A percentile compares a stretch with the other conserved stretches of the same genome.
Evolutionary conservation across 1,140 invertebrate genomes (phyloP).

Genomic region (Drosophila kohkoa): DNA sequence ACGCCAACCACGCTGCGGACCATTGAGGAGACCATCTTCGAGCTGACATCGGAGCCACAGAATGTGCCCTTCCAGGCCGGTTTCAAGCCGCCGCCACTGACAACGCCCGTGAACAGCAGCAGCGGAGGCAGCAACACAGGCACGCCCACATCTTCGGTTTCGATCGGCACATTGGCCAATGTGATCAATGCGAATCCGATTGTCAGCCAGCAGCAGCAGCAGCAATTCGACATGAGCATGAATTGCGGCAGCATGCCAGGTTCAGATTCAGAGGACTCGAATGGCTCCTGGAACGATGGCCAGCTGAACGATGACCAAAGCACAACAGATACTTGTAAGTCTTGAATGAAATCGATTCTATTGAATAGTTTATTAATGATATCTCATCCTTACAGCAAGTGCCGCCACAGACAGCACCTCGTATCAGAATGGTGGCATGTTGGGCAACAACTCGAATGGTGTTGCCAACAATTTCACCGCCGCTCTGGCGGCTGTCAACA

Average conservation of each 20-base stretch:
- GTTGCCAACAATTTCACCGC: slow-evolving; percentile 67
- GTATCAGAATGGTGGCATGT: slow-evolving; percentile 81
- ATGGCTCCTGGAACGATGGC: slow-evolving; percentile 69
- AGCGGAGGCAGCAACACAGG: slow-evolving; percentile 29
- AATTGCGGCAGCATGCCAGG: slow-evolving; percentile 38
- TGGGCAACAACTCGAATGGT: slow-evolving; percentile 72
- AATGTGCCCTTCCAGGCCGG: slow-evolving; percentile 93
- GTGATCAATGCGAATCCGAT: slow-evolving; percentile 36
- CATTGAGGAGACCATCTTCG: slow-evolving; percentile 93
- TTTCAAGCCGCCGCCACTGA: slow-evolving; percentile 91
- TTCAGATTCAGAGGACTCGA: slow-evolving; percentile 73
- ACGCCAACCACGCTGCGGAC: slow-evolving; percentile 96
- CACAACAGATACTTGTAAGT: slow-evolving; percentile 84
- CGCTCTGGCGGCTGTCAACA: slow-evolving; percentile 52
- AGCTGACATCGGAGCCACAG: slow-evolving; percentile 88
- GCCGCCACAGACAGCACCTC: slow-evolving; percentile 80
- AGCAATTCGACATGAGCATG: slow-evolving; percentile 2
- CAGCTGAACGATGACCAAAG: slow-evolving; percentile 77
- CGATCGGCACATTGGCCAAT: not conserved
- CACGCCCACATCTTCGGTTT: slow-evolving; percentile 20
- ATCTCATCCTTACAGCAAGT: slow-evolving; percentile 63
- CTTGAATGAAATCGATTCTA: not conserved
- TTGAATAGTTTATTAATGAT: too few relatives aligned
- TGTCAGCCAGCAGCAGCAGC: slow-evolving; percentile 23
- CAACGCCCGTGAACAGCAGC: slow-evolving; percentile 42